Percentiles rank a stretch among this genome's conserved stretches.
These are phyloP conservation scores for Fulmarus glacialis DNA, from an alignment of 2,113 vertebrate species.

Conservation along the genomic window DNA sequence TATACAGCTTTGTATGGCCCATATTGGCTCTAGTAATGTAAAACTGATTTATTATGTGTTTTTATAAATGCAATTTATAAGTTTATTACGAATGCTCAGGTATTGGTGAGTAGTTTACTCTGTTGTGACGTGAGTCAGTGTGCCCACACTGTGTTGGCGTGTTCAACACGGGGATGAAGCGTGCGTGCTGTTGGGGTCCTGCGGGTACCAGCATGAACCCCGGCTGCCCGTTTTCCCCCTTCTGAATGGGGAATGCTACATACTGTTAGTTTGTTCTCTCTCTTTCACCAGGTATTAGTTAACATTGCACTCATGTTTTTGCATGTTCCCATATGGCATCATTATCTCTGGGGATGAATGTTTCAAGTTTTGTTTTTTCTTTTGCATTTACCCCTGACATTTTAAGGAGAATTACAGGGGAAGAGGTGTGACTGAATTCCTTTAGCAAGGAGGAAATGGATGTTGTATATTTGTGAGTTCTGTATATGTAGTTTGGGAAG, in stretches of 20 bases:
- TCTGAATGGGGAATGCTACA: not conserved
- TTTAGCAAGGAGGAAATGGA: not conserved
- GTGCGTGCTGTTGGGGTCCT: not conserved
- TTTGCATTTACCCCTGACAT: not conserved
- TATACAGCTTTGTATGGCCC: not conserved
- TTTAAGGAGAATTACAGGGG: not conserved
- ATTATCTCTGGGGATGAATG: not conserved
- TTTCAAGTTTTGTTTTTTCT: not conserved
- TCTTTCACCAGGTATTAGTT: not conserved
- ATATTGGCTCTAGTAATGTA: not conserved
- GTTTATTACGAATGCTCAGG: not conserved
- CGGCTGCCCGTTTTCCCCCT: not conserved
- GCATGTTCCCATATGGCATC: not conserved
- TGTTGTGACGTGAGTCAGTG: not conserved
- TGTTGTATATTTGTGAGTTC: not conserved
- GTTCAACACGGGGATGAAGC: not conserved
- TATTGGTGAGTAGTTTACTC: not conserved
- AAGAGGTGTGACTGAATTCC: not conserved
- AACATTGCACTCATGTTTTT: rapidly evolving
- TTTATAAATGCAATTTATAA: not conserved
- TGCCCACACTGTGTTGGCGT: not conserved
- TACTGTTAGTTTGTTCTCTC: not conserved
- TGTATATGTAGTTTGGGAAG: not conserved
- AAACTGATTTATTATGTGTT: not conserved
- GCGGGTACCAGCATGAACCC: not conserved